phyloP scores from a whole-genome alignment of 2,113 vertebrate genomes.

The Forbesichthys papilliferus region DNA sequence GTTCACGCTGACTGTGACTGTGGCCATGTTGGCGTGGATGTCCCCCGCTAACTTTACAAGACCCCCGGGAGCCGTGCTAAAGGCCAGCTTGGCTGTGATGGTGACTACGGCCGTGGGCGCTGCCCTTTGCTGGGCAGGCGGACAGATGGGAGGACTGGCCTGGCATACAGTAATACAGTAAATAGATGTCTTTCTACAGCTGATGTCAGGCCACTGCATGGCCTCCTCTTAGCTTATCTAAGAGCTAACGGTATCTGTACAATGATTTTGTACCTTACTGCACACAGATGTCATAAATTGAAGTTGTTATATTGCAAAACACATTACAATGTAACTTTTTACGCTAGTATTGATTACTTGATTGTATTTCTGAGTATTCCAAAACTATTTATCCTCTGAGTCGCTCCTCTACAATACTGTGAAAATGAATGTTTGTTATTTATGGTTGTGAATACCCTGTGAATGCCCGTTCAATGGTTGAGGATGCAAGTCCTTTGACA shows the following conservation, averaged over 20 bases:
- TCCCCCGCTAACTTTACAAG: slow-evolving; percentile 85
- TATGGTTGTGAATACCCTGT: slow-evolving; percentile 18
- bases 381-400: slow-evolving; percentile 2
- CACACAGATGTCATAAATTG: slow-evolving; percentile 66
- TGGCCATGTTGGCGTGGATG: slow-evolving; percentile 86
- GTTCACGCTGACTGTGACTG: slow-evolving; percentile 91
- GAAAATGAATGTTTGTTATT: slow-evolving; percentile 22
- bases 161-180: slow-evolving; percentile 62
- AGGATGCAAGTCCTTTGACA: slow-evolving; percentile 14
- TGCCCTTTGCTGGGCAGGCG: slow-evolving; percentile 79
- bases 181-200: slow-evolving; percentile 20
- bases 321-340: slow-evolving; percentile 10
- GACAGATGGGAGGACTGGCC: slow-evolving; percentile 55
- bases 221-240: slow-evolving; percentile 37
- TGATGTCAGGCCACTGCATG: slow-evolving; percentile 52
- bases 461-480: slow-evolving; percentile 5
- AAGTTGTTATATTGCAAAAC: not conserved
- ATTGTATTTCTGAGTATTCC: slow-evolving; percentile 22
- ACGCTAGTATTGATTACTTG: slow-evolving; percentile 32
- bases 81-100: slow-evolving; percentile 81
- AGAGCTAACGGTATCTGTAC: slow-evolving; percentile 27
- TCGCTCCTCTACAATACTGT: slow-evolving; percentile 22
- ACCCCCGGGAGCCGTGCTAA: slow-evolving; percentile 86
- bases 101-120: slow-evolving; percentile 70
- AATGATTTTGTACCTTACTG: slow-evolving; percentile 48